Percentiles rank a stretch among this genome's conserved stretches.
Evolutionary conservation across 2,113 vertebrate genomes (phyloP).

Genomic region (Mixornis gularis): DNA sequence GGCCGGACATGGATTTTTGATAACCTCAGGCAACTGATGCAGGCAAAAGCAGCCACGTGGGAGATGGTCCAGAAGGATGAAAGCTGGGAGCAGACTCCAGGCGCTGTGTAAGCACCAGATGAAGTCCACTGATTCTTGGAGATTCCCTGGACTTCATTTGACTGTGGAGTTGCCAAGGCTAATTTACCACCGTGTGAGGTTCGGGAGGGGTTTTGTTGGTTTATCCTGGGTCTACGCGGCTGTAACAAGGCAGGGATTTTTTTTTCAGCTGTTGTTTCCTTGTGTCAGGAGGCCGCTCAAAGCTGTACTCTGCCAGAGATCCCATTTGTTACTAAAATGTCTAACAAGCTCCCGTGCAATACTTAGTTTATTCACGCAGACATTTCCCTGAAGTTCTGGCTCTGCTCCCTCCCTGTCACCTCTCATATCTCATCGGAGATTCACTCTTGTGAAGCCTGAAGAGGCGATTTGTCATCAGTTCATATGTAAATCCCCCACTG

Average conservation of each 20-base stretch:
- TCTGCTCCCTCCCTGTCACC: background rate
- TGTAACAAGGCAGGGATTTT: background rate
- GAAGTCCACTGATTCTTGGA: background rate
- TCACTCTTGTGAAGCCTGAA: background rate
- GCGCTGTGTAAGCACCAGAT: background rate
- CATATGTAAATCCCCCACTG: background rate
- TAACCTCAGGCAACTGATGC: background rate
- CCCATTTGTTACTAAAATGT: background rate
- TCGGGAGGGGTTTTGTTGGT: background rate
- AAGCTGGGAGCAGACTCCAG: background rate
- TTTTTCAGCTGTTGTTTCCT: background rate
- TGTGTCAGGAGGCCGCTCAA: background rate
- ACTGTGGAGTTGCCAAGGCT: background rate
- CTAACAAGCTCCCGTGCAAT: background rate
- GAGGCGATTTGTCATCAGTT: background rate
- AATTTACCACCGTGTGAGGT: background rate
- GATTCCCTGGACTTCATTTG: background rate
- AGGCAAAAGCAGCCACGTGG: background rate
- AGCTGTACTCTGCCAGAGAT: background rate
- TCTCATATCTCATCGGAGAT: background rate
- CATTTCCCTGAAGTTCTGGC: background rate
- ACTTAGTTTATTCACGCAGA: background rate
- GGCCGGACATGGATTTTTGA: background rate
- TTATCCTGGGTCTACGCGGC: fast-evolving
- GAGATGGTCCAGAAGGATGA: background rate